Base-by-base conservation (phyloP, 2,888 invertebrate genomes). In the Ceratothoa steindachneri region DNA sequence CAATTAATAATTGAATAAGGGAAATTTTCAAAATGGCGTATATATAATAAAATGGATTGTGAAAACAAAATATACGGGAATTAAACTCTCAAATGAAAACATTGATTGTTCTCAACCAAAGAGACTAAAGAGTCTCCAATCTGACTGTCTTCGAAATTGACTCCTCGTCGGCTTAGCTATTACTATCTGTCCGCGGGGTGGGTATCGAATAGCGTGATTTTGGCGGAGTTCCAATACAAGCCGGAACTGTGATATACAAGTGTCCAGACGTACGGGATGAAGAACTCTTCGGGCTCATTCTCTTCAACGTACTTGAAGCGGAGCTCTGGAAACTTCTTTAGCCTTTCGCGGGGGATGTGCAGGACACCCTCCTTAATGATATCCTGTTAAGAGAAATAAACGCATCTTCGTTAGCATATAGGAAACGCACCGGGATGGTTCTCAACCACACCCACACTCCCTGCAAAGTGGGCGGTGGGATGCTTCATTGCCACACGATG, bases 301-400 rank as follows among this genome's bases (percentile, higher is more conserved):
- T 99, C 99, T 85, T 99, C 99, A 0, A 99, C 98, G 84, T 99
- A 99, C 81, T 97, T 95, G 86, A 99, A 99, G 85, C 97, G 98
- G 66, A 99, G 86, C 83, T 98, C 98, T 0, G 98, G 98, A 85
- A 98, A 97, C 90, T 97, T 98, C 94, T 97, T 87, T 1, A 87
- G 69, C 12, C 75, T 67, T 27, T 80, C 78, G 41, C 75, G 73
- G 15, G 78, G 78, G n/a, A 78, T 52, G 30, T 78, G 78, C 7
- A 78, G 74, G 5, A 78, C 78, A 19, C 78, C 78, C 70, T 78
- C 73, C 52, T 78, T 73, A 41, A 78, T 78, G 28, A 78, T 75
- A 67, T 75, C 75, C 78, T 78, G 69, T 3, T n/a, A n/a, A n/a
- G n/a, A 15, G 53, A 15, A 4, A 19, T 19, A n/a, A 27, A 15